phyloP scores from a whole-genome alignment of 1,140 invertebrate species.

The Drosophila insularis region DNA sequence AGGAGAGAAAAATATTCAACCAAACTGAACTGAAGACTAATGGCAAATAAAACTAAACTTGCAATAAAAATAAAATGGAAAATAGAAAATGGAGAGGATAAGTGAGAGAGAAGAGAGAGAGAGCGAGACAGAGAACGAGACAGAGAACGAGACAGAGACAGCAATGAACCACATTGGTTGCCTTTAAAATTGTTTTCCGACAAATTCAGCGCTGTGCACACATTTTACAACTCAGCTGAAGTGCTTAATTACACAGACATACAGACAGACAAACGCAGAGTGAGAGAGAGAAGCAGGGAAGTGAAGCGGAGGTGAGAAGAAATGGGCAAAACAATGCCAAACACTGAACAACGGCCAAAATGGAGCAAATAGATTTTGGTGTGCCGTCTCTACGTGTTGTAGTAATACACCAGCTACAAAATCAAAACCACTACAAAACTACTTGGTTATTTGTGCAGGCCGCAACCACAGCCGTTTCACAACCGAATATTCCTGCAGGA shows the following conservation, averaged over 20 bases:
- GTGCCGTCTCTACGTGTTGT: conserved; percentile 36
- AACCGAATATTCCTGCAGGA: conserved; percentile 19
- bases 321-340: conserved; percentile 41
- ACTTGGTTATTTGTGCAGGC: conserved; percentile 55
- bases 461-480: conserved; percentile 35
- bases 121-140: background rate
- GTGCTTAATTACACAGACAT: conserved; percentile 71
- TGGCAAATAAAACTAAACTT: conserved; percentile 20
- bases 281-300: background rate
- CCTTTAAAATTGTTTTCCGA: conserved; percentile 74
- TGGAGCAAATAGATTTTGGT: conserved; percentile 48
- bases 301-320: background rate
- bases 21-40: conserved; percentile 50
- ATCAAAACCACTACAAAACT: conserved; percentile 66
- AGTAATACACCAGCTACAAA: conserved; percentile 52
- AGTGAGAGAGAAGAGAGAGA: background rate
- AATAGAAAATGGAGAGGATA: background rate
- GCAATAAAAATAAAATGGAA: conserved; percentile 11
- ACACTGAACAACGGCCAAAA: conserved; percentile 53
- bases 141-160: conserved; percentile 5
- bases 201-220: conserved; percentile 54
- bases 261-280: background rate
- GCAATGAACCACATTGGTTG: conserved; percentile 51
- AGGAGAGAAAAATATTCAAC: conserved; percentile 33
- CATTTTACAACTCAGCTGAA: conserved; percentile 75